Evolutionary conservation across 1,140 invertebrate species (phyloP).

Genomic region (Propsilocerus akamusi): DNA sequence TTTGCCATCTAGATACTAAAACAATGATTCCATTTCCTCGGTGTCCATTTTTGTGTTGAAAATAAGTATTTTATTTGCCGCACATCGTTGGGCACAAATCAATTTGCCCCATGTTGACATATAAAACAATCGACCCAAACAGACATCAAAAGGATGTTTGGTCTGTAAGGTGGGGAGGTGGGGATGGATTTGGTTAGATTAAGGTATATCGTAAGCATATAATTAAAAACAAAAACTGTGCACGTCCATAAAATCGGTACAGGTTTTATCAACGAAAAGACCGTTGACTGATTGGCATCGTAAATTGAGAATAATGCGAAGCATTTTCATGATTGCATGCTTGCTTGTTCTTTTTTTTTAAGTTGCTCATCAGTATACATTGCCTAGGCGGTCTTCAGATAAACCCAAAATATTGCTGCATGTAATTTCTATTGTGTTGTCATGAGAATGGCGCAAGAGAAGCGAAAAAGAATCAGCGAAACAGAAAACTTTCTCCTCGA

Average conservation of each 20-base stretch:
- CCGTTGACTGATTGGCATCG: neutral
- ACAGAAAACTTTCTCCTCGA: neutral
- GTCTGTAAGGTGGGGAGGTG: neutral
- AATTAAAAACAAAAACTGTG: neutral
- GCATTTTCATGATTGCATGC: neutral
- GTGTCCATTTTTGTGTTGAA: no score
- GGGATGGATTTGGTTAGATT: neutral
- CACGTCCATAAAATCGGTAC: neutral
- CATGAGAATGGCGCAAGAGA: neutral
- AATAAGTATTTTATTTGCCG: no score
- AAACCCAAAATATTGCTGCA: neutral
- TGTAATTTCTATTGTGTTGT: neutral
- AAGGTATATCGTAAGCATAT: neutral
- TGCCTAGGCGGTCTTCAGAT: neutral
- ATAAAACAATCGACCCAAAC: neutral
- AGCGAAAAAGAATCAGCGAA: neutral
- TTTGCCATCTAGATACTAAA: no score
- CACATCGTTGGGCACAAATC: no score
- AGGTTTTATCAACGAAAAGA: neutral
- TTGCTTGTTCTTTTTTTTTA: no score
- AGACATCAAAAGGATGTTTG: neutral
- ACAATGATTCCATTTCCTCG: no score
- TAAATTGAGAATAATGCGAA: neutral
- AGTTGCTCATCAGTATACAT: no score
- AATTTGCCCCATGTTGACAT: no score